Conservation (phyloP, 2,888 invertebrate species). For the Xanthorhoe spadicearia region DNA sequence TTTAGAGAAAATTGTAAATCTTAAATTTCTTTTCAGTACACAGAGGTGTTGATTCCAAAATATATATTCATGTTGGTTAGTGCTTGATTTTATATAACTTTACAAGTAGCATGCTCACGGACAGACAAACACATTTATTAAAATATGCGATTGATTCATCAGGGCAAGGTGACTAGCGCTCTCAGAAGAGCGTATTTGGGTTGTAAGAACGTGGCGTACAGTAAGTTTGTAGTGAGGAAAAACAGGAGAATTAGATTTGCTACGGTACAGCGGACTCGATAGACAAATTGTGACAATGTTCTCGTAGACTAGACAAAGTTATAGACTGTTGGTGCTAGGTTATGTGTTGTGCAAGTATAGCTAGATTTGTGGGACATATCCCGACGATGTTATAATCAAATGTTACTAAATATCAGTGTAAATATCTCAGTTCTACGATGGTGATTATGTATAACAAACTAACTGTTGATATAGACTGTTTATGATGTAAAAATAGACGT, state of each 20-base stretch:
- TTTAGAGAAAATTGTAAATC: slow-evolving; percentile 22
- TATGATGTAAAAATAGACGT: slow-evolving; percentile 27
- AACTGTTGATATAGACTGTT: slow-evolving; percentile 29
- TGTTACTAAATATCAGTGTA: slow-evolving; percentile 30
- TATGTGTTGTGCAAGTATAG: slow-evolving; percentile 39
- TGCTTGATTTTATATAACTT: slow-evolving; percentile 24
- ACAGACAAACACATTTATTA: slow-evolving; percentile 15
- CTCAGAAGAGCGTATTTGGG: slow-evolving; percentile 83
- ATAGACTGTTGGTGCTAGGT: slow-evolving; percentile 46
- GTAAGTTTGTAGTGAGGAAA: slow-evolving; percentile 77
- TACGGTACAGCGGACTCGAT: slow-evolving; percentile 42
- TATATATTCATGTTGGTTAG: slow-evolving; percentile 24
- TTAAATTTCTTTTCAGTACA: slow-evolving; percentile 40
- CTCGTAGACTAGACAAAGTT: slow-evolving; percentile 47
- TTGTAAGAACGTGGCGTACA: slow-evolving; percentile 84
- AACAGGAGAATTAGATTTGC: slow-evolving; percentile 49
- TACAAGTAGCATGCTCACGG: slow-evolving; percentile 23
- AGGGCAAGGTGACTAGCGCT: slow-evolving; percentile 83
- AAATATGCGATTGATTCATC: slow-evolving; percentile 56
- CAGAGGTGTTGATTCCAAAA: slow-evolving; percentile 28
- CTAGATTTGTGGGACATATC: slow-evolving; percentile 34
- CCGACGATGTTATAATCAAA: slow-evolving; percentile 14
- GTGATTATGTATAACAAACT: slow-evolving; percentile 22
- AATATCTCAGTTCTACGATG: slow-evolving; percentile 27
- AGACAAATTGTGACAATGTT: slow-evolving; percentile 33